Evolutionary conservation across 2,797 vertebrate genomes (phyloP), one percentile per base, ranked within the genome.

Genomic region (Gambusia yucatana): DNA sequence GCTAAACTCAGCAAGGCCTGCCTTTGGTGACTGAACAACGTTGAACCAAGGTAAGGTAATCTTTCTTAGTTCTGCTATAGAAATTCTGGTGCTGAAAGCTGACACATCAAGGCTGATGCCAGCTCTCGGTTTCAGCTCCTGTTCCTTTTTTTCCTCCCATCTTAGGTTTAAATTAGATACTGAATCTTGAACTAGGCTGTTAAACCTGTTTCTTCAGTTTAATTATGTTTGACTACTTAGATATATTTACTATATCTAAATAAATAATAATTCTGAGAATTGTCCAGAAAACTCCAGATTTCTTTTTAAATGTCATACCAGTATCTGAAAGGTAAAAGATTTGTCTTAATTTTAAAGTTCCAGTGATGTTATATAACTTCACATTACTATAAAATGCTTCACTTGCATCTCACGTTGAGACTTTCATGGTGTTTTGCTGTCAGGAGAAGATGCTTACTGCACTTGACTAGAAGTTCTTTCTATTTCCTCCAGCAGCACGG

Each of bases 401-500:
- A 65, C 77, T 47, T 79, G 63, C 11, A 43, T 65, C 59, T 50
- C 36, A 73, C 78, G 61, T 79, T 76, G 39, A 83, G 82, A 61
- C 52, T 72, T 2, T 28, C 44, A 76, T 78, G 25, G 63, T 47
- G 72, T 61, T 25, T 50, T 76, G 61, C 72, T 67, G 75, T 79
- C 25, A 46, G 72, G 22, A 52, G 77, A 77, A 78, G 72, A 82
- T 82, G 77, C 76, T 84, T 75, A 10, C 75, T 85, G 84, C 84
- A 44, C 72, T 79, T 79, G 75, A 77, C 48, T 81, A 76, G 82
- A 75, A 92, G 71, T 59, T 81, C 46, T 71, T 79, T 14, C 8
- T 69, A 79, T 89, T 75, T 84, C 79, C 75, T 48, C 76, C 59
- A 57, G 76, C 55, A 52, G 82, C 77, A 28, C 17, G 1, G 47